Base-by-base conservation (phyloP, 2,113 vertebrate species). In the Hyperopisus bebe region DNA sequence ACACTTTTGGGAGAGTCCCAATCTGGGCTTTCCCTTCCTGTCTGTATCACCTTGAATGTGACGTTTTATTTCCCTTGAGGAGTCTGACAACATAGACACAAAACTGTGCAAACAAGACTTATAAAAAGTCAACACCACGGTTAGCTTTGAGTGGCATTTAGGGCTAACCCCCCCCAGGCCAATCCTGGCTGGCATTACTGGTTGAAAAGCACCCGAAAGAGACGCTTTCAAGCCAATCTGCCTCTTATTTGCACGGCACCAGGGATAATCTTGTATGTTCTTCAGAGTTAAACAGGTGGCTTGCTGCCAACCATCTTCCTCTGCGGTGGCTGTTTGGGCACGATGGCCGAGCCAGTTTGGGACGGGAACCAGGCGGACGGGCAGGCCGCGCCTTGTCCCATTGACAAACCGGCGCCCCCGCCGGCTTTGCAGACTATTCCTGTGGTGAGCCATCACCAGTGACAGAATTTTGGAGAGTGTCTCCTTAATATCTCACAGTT, bases 231-330 rank as follows among this genome's bases (percentile, higher is more conserved):
- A 88, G 83, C 89, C 51, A 62, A 90, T 91, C 91, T 31, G 15
- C 77, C 88, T 70, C 90, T 89, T 95, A 93, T 96, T 95, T 95
- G 94, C 93, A 93, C 93, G 93, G 90, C 85, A 92, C 92, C 86
- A 89, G 93, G 93, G 94, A 95, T 94, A 94, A 96, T 95, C 94
- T 94, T 93, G 93, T 95, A 93, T 94, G 93, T 94, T 94, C 92
- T 92, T 93, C 92, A 92, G 94, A 94, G 93, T 95, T 93, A 95
- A 95, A 96, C 94, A 95, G 94, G 92, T 89, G 93, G 94, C 94
- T 74, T 74, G 90, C 92, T 94, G 94, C 95, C 95, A 95, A 94
- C 93, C 92, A 86, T 93, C 55, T 80, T 94, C 93, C 91, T 91
- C 93, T 94, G 93, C 94, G 92, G 91, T 91, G 70, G 91, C 92